Conservation (phyloP, 2,797 vertebrate species). For the Gymnoscopelus braueri region DNA sequence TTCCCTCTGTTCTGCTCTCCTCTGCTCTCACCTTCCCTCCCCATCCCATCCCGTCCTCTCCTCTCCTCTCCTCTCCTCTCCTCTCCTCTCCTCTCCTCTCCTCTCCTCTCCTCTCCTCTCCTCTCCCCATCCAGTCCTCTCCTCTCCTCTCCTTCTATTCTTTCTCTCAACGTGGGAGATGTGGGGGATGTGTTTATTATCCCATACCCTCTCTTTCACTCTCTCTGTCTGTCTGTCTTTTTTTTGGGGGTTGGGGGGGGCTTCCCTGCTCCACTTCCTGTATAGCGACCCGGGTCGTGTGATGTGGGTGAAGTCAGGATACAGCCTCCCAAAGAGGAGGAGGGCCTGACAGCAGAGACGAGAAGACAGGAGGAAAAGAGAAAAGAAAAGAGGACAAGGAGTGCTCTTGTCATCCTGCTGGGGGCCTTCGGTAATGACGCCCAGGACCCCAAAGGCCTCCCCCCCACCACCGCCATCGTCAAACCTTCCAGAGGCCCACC, state of each 20-base stretch:
- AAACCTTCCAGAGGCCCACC: constrained; percentile 11
- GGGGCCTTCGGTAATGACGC: constrained; percentile 23
- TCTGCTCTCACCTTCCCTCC: constrained; percentile 86
- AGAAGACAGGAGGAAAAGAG: constrained; percentile 16
- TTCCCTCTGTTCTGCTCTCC: constrained; percentile 52
- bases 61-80: constrained; percentile 70
- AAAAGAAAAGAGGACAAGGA: constrained; percentile 20
- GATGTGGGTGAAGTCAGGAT: constrained; percentile 56
- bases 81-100: constrained; percentile 80
- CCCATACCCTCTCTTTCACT: constrained; percentile 28
- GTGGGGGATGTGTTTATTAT: constrained; percentile 51
- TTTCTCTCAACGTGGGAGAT: too few species aligned
- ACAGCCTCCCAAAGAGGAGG: constrained; percentile 24
- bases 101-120: constrained; percentile 34
- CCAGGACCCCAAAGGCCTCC: constrained; percentile 22
- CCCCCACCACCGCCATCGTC: neutral
- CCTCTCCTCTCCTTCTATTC: constrained; percentile 80
- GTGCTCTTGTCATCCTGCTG: constrained; percentile 39
- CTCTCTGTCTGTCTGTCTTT: constrained; percentile 22
- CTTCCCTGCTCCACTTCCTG: constrained; percentile 24
- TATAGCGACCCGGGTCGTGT: constrained; percentile 14
- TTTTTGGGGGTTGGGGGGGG: constrained; percentile 4
- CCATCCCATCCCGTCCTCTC: constrained; percentile 68
- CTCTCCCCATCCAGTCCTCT: constrained; percentile 81
- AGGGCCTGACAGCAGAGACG: neutral